phyloP scores from a whole-genome alignment of 2,113 vertebrate genomes.

The Brachirus orientalis region DNA sequence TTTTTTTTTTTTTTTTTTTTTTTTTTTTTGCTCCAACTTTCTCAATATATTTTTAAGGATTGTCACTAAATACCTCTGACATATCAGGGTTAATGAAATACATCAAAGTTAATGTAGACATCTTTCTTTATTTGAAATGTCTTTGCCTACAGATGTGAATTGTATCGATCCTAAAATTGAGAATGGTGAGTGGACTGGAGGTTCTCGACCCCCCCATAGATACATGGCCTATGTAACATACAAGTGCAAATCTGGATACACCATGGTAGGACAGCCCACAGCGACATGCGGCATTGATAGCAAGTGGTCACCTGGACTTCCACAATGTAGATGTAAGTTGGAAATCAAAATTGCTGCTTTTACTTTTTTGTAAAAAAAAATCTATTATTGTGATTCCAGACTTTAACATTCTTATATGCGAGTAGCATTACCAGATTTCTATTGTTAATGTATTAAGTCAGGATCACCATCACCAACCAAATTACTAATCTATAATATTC shows the following conservation, averaged over 20 bases:
- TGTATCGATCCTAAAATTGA: accelerated
- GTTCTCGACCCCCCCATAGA: conserved; percentile 33
- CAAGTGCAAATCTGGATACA: conserved; percentile 7
- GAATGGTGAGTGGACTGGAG: accelerated
- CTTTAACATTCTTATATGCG: too few species aligned
- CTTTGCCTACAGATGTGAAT: conserved; percentile 23
- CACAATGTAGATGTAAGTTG: conserved; percentile 63
- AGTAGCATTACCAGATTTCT: too few species aligned
- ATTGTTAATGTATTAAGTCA: too few species aligned
- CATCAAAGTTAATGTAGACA: too few species aligned
- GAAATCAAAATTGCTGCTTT: too few species aligned
- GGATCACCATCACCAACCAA: too few species aligned
- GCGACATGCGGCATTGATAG: conserved; percentile 18
- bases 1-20: not conserved
- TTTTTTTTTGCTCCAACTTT: not conserved
- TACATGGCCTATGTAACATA: not conserved
- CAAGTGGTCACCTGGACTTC: conserved; percentile 53
- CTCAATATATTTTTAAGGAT: not conserved
- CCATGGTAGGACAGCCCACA: accelerated
- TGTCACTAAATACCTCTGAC: not conserved
- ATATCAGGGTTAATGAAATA: too few species aligned
- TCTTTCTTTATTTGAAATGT: not conserved
- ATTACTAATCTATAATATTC: too few species aligned
- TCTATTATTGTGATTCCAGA: too few species aligned
- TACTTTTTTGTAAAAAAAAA: too few species aligned